A percentile compares a stretch with the other conserved stretches of the same genome.
Conservation (phyloP, 2,888 invertebrate genomes). For the Seira sanloemensis region DNA sequence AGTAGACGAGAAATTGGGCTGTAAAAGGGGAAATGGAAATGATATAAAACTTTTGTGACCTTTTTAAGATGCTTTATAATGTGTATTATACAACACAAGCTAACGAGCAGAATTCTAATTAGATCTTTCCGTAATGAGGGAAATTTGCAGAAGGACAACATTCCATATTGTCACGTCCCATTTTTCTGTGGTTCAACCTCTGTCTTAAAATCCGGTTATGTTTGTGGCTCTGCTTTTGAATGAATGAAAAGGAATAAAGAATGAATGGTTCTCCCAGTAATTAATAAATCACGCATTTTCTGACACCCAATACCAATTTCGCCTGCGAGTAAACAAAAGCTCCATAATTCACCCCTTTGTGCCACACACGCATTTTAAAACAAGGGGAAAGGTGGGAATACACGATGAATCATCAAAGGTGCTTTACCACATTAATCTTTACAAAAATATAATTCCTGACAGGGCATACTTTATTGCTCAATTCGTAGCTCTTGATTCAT, state of each 20-base stretch:
- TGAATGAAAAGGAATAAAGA: neutral
- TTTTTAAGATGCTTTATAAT: neutral
- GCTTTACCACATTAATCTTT: conserved; percentile 50
- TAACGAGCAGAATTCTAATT: conserved; percentile 26
- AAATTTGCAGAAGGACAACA: neutral
- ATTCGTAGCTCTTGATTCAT: conserved; percentile 33
- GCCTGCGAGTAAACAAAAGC: conserved; percentile 36
- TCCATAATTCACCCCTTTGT: neutral
- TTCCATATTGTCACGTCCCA: neutral
- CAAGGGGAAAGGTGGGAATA: conserved; percentile 1
- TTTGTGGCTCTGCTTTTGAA: conserved; percentile 9
- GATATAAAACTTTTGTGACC: neutral
- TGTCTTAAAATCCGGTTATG: neutral
- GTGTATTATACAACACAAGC: neutral
- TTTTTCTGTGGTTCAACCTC: neutral
- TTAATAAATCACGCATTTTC: conserved; percentile 55
- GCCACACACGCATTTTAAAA: neutral
- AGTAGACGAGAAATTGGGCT: neutral
- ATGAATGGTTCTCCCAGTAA: conserved; percentile 11
- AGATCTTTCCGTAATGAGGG: neutral
- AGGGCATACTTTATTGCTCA: conserved; percentile 40
- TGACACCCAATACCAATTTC: conserved; percentile 41
- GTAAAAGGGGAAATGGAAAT: neutral
- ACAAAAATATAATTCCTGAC: conserved; percentile 16
- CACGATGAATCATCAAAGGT: conserved; percentile 30